Conservation (phyloP, 30 jellyfish, hydroid and myxozoan species). For the Pelagia noctiluca region DNA sequence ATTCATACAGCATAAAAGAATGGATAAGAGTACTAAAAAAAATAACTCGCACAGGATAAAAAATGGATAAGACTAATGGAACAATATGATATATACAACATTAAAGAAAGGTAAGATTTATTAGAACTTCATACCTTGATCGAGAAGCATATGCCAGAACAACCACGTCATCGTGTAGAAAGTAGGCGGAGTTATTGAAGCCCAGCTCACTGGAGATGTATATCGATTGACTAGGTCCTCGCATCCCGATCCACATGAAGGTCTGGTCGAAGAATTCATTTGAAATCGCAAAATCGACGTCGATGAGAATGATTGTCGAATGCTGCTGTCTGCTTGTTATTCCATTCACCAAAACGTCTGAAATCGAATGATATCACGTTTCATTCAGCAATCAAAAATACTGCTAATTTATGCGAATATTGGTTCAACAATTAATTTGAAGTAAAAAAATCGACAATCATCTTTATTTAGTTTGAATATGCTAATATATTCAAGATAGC, state of each 20-base stretch:
- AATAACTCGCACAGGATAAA: too few relatives aligned
- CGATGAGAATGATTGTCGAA: conserved; percentile 62
- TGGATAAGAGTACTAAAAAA: too few relatives aligned
- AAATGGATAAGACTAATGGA: too few relatives aligned
- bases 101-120: too few relatives aligned
- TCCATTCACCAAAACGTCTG: conserved; percentile 69
- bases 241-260: conserved; percentile 83
- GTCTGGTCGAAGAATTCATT: conserved; percentile 64
- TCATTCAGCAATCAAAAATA: too few relatives aligned
- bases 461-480: too few relatives aligned
- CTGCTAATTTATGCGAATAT: too few relatives aligned
- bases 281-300: conserved; percentile 72
- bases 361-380: background rate
- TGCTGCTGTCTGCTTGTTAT: conserved; percentile 17
- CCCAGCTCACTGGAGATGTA: conserved; percentile 64
- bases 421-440: too few relatives aligned
- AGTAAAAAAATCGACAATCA: too few relatives aligned
- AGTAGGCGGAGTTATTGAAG: conserved; percentile 47
- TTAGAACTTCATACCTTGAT: conserved; percentile 44
- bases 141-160: conserved; percentile 90
- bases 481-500: too few relatives aligned
- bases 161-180: conserved; percentile 71
- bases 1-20: too few relatives aligned
- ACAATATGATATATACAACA: too few relatives aligned
- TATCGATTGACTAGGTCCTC: conserved; percentile 65